Conservation (phyloP, 2,797 vertebrate genomes). For the Sorex maritimensis region DNA sequence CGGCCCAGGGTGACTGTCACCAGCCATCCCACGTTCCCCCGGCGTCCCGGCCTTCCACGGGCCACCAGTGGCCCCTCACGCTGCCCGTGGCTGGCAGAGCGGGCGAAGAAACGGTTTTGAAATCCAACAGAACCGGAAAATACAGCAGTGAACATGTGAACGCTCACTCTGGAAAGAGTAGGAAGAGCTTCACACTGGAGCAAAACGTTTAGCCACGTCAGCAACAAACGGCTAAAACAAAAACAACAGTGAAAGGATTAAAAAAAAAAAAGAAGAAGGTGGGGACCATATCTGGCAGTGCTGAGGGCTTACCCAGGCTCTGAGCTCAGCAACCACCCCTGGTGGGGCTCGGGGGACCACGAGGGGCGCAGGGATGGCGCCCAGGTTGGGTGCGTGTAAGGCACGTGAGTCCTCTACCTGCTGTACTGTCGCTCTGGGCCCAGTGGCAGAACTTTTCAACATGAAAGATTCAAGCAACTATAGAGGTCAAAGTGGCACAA, state of each 20-base stretch:
- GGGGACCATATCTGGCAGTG: background rate
- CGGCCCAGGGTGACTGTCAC: background rate
- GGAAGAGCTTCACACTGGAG: background rate
- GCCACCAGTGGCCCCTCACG: background rate
- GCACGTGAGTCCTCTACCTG: too few species aligned
- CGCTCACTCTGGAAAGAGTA: slow-evolving; percentile 27
- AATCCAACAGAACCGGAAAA: slow-evolving; percentile 11
- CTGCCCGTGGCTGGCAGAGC: background rate
- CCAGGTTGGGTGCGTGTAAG: too few species aligned
- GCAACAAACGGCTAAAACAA: background rate
- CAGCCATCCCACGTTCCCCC: slow-evolving; percentile 26
- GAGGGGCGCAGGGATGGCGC: too few species aligned
- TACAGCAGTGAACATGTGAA: background rate
- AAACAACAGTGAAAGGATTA: background rate
- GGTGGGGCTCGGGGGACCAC: too few species aligned
- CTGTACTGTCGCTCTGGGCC: too few species aligned
- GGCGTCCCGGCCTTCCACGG: background rate
- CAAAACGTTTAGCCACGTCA: slow-evolving; percentile 27
- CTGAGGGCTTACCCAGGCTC: background rate
- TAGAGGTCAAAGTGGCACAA: background rate
- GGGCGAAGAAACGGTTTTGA: background rate
- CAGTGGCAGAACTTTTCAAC: background rate
- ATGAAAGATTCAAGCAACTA: slow-evolving; percentile 50
- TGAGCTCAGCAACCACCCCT: too few species aligned
- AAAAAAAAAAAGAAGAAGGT: too few species aligned